phyloP scores from a whole-genome alignment of 2,797 vertebrate species.

The Poliocrania exsul region DNA sequence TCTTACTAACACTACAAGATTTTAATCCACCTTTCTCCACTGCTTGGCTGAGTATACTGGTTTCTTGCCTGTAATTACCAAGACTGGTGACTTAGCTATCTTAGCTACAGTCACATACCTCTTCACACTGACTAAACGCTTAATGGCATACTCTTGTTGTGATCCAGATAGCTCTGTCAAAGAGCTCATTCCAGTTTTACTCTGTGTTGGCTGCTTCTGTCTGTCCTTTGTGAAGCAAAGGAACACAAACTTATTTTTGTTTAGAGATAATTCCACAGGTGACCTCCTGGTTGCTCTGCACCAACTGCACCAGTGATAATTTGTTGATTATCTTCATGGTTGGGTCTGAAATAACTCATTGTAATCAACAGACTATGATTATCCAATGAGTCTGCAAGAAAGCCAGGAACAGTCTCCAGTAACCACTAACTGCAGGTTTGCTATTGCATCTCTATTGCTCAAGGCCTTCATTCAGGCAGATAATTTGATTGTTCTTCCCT shows the following conservation, averaged over 20 bases:
- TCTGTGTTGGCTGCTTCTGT: background rate
- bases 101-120: background rate
- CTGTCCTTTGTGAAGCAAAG: background rate
- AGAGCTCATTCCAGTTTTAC: background rate
- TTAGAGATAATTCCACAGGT: background rate
- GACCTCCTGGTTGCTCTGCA: background rate
- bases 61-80: constrained; percentile 11
- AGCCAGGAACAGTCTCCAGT: background rate
- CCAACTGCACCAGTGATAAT: background rate
- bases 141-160: background rate
- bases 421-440: background rate
- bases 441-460: background rate
- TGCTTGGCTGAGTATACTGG: background rate
- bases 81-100: background rate
- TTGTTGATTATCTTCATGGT: background rate
- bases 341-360: background rate
- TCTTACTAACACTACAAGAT: background rate
- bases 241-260: background rate
- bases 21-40: background rate
- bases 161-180: background rate
- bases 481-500: background rate
- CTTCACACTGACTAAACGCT: background rate
- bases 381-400: background rate
- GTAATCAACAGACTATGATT: background rate
- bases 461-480: background rate